Conservation (phyloP, 2,888 invertebrate genomes). For the Furcula furcula region DNA sequence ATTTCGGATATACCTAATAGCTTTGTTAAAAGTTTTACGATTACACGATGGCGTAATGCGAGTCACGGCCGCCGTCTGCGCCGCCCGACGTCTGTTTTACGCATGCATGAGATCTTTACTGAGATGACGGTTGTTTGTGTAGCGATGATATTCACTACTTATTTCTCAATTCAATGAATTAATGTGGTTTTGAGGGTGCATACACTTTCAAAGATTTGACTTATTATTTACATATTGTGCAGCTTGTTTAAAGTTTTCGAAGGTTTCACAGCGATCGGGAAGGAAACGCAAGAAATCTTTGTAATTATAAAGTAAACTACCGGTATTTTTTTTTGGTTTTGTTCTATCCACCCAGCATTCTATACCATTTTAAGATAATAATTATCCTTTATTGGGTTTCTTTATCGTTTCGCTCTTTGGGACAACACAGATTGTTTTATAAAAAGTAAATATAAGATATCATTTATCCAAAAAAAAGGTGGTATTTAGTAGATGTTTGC, state of each 20-base stretch:
- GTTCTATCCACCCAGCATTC: neutral
- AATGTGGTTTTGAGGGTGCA: neutral
- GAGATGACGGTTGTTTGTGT: neutral
- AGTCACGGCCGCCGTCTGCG: no score
- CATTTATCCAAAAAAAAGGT: slow-evolving; percentile 5
- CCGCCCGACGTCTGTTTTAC: no score
- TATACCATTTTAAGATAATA: slow-evolving; percentile 18
- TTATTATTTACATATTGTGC: neutral
- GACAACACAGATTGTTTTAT: slow-evolving; percentile 11
- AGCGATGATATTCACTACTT: neutral
- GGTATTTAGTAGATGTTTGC: slow-evolving; percentile 3
- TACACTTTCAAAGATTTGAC: neutral
- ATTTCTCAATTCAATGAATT: neutral
- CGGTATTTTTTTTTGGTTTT: no score
- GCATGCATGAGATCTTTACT: slow-evolving; percentile 6
- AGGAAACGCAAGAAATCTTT: no score
- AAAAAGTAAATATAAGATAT: slow-evolving; percentile 6
- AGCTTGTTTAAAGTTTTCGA: no score
- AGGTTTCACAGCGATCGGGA: no score
- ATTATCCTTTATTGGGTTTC: slow-evolving; percentile 29
- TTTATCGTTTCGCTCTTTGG: slow-evolving; percentile 16
- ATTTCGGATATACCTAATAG: slow-evolving; percentile 43
- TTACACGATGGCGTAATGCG: slow-evolving; percentile 15
- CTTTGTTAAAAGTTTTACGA: slow-evolving; percentile 42
- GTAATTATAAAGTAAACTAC: neutral